Evolutionary conservation across 1,140 invertebrate genomes (phyloP).

Genomic region (Pseudachorutes palmiensis): DNA sequence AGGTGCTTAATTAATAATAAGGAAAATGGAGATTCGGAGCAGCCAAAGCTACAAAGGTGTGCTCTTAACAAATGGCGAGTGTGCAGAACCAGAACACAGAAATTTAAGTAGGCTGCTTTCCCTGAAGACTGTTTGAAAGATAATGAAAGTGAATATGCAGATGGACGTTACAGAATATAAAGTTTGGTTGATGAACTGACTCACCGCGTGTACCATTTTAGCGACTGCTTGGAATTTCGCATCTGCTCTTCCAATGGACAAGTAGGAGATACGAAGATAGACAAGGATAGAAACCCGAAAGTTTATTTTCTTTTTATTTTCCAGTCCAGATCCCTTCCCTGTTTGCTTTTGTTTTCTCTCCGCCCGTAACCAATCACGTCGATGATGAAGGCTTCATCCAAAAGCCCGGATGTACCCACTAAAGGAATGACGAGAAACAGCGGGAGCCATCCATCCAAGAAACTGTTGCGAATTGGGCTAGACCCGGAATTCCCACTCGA

Average conservation of each 20-base stretch:
- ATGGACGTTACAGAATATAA: slow-evolving; percentile 3
- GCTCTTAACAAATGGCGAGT: background rate
- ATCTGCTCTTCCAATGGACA: slow-evolving; percentile 9
- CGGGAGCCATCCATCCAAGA: background rate
- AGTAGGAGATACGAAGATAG: background rate
- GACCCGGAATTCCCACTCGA: background rate
- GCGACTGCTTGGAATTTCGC: background rate
- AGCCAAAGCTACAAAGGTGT: too few species aligned
- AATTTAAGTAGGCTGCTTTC: background rate
- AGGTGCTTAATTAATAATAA: too few species aligned
- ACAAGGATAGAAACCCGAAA: background rate
- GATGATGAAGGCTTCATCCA: background rate
- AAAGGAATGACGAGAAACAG: background rate
- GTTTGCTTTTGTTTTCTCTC: slow-evolving; percentile 5
- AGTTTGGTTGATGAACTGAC: background rate
- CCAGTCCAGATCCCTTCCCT: background rate
- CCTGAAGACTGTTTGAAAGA: background rate
- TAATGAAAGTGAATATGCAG: background rate
- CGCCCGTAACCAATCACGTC: background rate
- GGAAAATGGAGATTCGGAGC: too few species aligned
- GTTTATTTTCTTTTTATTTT: slow-evolving; percentile 10
- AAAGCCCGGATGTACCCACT: background rate
- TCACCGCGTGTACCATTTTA: slow-evolving; percentile 6
- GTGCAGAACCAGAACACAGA: background rate
- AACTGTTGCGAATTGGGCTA: slow-evolving; percentile 5